Evolutionary conservation across 1,140 invertebrate species (phyloP).

Genomic region (Chironomus striatipennis): DNA sequence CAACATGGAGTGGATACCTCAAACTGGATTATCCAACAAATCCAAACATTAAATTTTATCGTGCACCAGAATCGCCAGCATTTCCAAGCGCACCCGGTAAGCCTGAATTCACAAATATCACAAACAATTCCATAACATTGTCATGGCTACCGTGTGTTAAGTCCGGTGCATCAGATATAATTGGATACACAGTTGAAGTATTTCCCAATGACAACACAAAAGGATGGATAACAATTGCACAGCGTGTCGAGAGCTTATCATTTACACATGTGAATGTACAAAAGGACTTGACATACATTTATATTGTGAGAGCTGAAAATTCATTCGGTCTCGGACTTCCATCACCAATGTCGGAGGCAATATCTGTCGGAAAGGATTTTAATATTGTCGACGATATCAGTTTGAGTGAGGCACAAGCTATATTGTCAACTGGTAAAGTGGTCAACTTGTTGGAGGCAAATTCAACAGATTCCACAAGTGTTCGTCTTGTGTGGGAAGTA

Average conservation of each 20-base stretch:
- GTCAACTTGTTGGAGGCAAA: slow-evolving; percentile 73
- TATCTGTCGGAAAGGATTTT: slow-evolving; percentile 40
- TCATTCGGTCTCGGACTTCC: slow-evolving; percentile 67
- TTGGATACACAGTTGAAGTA: slow-evolving; percentile 72
- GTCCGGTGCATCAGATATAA: slow-evolving; percentile 68
- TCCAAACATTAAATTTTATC: slow-evolving; percentile 73
- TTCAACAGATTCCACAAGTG: slow-evolving; percentile 68
- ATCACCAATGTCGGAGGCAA: slow-evolving; percentile 57
- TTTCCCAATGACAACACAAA: slow-evolving; percentile 45
- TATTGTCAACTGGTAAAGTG: slow-evolving; percentile 59
- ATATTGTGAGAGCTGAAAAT: slow-evolving; percentile 78
- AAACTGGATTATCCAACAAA: slow-evolving; percentile 70
- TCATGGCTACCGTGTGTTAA: slow-evolving; percentile 70
- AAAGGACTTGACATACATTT: slow-evolving; percentile 71
- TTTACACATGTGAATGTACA: slow-evolving; percentile 58
- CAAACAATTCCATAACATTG: slow-evolving; percentile 66
- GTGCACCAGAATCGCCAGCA: slow-evolving; percentile 62
- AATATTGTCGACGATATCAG: slow-evolving; percentile 43
- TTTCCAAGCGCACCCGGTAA: slow-evolving; percentile 70
- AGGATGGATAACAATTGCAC: slow-evolving; percentile 51
- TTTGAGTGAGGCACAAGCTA: slow-evolving; percentile 53
- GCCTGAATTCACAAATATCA: slow-evolving; percentile 63
- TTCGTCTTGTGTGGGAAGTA: slow-evolving; percentile 79
- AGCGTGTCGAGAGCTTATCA: slow-evolving; percentile 49
- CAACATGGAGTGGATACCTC: slow-evolving; percentile 73